phyloP scores from a whole-genome alignment of 2,888 invertebrate species.

The Hermaeophaga mercurialis region DNA sequence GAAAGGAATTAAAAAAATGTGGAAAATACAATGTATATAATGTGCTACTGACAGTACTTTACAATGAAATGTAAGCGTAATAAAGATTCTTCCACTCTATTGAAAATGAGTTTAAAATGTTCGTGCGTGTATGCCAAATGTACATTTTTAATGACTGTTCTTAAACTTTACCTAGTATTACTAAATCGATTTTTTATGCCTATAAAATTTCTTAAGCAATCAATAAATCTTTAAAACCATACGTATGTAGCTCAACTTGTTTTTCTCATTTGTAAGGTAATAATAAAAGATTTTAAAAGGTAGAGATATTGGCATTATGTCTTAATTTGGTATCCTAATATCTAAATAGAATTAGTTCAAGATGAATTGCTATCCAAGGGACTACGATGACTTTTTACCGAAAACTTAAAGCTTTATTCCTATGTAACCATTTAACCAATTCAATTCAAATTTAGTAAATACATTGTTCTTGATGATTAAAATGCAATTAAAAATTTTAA shows the following conservation, averaged over 20 bases:
- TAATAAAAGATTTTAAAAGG: no score
- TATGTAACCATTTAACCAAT: no score
- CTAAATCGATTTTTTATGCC: slow-evolving; percentile 7
- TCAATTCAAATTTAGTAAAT: no score
- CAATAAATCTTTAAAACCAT: background rate
- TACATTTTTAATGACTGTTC: slow-evolving; percentile 20
- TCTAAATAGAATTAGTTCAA: no score
- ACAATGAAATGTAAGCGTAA: slow-evolving; percentile 51
- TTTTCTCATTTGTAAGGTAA: no score
- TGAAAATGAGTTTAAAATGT: slow-evolving; percentile 35
- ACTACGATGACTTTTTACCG: no score
- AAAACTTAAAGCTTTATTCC: no score
- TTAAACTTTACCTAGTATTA: background rate
- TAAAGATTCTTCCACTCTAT: slow-evolving; percentile 47
- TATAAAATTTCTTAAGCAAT: slow-evolving; percentile 7
- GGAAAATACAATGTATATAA: slow-evolving; percentile 53
- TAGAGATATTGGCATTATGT: no score
- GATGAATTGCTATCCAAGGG: no score
- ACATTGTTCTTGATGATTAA: no score
- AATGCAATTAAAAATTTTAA: slow-evolving; percentile 15
- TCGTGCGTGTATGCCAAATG: slow-evolving; percentile 34
- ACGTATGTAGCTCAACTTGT: no score
- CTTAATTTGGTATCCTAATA: no score
- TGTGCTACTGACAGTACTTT: slow-evolving; percentile 52
- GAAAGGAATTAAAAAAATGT: slow-evolving; percentile 38